Percentiles rank a stretch among this genome's conserved stretches.
Evolutionary conservation across 1,140 invertebrate species (phyloP).

Genomic region (Drosophila ohnishii): DNA sequence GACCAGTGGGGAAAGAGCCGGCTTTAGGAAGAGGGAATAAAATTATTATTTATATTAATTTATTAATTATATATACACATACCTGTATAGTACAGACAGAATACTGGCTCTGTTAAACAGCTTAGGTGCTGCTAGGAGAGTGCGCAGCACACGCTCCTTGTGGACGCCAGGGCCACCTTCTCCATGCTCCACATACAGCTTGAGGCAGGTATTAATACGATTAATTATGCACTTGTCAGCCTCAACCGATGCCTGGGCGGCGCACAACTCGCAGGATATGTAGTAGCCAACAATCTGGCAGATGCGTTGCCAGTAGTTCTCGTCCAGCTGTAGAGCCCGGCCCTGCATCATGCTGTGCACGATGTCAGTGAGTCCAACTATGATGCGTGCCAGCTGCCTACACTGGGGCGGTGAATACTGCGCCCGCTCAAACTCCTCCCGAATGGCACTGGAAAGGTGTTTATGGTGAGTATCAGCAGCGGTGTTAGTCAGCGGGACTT

Average conservation of each 20-base stretch:
- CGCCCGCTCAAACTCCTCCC: constrained; percentile 56
- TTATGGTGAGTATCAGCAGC: neutral
- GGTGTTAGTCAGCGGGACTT: constrained; percentile 2
- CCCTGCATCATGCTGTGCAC: constrained; percentile 43
- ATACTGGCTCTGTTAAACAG: constrained; percentile 64
- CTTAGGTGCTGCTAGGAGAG: constrained; percentile 63
- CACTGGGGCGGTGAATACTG: constrained; percentile 47
- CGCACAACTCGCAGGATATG: constrained; percentile 69
- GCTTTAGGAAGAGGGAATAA: constrained; percentile 10
- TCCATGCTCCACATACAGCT: constrained; percentile 45
- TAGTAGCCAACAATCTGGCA: constrained; percentile 67
- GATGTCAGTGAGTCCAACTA: constrained; percentile 51
- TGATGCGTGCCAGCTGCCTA: constrained; percentile 48
- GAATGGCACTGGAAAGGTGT: constrained; percentile 50
- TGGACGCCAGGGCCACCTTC: constrained; percentile 27
- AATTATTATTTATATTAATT: neutral
- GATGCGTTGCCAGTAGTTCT: constrained; percentile 54
- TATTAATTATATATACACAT: neutral
- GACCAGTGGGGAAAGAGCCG: constrained; percentile 70
- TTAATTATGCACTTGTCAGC: constrained; percentile 54
- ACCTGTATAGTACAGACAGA: constrained; percentile 66
- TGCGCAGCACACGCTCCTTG: constrained; percentile 59
- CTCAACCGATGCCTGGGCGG: constrained; percentile 50
- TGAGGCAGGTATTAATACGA: constrained; percentile 55
- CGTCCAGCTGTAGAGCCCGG: constrained; percentile 5